Evolutionary conservation across 2,888 invertebrate genomes (phyloP).

Genomic region (Cantharis flavilabris): DNA sequence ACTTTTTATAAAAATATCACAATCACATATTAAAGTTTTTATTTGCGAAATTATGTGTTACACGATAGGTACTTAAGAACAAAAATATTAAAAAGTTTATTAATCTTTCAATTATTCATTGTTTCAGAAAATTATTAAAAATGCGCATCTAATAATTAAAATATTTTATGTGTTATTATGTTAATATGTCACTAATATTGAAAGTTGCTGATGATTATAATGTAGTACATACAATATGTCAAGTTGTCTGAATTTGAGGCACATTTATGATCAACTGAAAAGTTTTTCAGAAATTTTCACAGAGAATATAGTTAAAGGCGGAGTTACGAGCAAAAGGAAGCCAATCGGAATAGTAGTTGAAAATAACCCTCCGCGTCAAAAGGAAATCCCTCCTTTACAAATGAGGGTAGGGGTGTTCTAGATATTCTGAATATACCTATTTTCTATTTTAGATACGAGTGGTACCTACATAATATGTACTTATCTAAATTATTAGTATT

Average conservation of each 20-base stretch:
- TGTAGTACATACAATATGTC: slow-evolving; percentile 42
- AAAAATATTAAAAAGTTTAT: not conserved
- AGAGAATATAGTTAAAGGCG: slow-evolving; percentile 43
- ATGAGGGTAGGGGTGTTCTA: slow-evolving; percentile 36
- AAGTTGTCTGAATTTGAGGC: slow-evolving; percentile 45
- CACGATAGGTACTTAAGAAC: too few relatives aligned
- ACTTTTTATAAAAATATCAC: not conserved
- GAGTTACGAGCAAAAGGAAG: slow-evolving; percentile 42
- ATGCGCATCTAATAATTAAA: not conserved
- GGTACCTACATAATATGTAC: not conserved
- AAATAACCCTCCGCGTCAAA: slow-evolving; percentile 48
- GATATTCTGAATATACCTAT: slow-evolving; percentile 19
- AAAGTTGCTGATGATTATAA: slow-evolving; percentile 18
- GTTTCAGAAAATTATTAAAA: not conserved
- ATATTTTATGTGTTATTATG: not conserved
- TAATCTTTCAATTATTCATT: not conserved
- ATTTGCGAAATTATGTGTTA: not conserved
- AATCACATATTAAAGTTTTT: not conserved
- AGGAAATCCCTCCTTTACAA: slow-evolving; percentile 46
- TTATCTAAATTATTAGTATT: not conserved
- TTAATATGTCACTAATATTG: slow-evolving; percentile 19
- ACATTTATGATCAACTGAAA: slow-evolving; percentile 54
- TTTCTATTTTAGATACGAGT: slow-evolving; percentile 16
- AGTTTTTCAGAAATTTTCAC: slow-evolving; percentile 49
- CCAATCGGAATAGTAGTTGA: slow-evolving; percentile 48